These are phyloP conservation scores for Lasioglossum zephyrum DNA, from an alignment of 2,888 invertebrate species.

Conservation along the genomic window DNA sequence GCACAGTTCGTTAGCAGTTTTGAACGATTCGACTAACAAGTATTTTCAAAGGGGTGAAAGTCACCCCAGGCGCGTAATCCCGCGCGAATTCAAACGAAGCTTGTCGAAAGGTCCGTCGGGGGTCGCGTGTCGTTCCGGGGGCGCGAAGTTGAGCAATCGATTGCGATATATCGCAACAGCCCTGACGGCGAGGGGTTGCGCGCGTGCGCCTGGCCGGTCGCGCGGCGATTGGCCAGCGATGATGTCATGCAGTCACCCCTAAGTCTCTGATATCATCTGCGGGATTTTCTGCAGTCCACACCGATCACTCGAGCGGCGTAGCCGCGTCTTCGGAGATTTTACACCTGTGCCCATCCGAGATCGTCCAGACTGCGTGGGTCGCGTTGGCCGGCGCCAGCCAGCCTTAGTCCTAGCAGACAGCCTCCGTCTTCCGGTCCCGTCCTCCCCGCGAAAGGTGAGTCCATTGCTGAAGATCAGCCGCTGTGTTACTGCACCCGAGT, in stretches of 20 bases:
- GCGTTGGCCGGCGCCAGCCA: conserved; percentile 47
- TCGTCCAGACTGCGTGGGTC: conserved; percentile 52
- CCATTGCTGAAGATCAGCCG: conserved; percentile 54
- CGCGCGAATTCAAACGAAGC: conserved; percentile 58
- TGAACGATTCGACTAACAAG: no score
- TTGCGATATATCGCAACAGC: conserved; percentile 82
- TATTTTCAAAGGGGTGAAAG: no score
- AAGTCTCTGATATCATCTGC: conserved; percentile 83
- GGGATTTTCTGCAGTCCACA: conserved; percentile 83
- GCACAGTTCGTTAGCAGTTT: no score
- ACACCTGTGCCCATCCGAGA: conserved; percentile 54
- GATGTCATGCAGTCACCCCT: conserved; percentile 83
- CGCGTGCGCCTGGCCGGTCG: conserved; percentile 62
- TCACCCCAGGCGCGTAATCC: conserved; percentile 26
- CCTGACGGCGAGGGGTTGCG: conserved; percentile 60
- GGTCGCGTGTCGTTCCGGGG: conserved; percentile 50
- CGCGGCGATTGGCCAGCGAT: conserved; percentile 78
- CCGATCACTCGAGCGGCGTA: conserved; percentile 81
- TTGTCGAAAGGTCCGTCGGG: conserved; percentile 9
- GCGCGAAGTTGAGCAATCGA: conserved; percentile 81
- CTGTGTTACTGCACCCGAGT: conserved; percentile 31
- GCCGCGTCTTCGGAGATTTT: conserved; percentile 74
- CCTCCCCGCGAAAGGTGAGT: conserved; percentile 65
- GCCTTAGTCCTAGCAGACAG: conserved; percentile 23
- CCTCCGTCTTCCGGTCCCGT: conserved; percentile 44